Evolutionary conservation across 2,113 vertebrate genomes (phyloP).

Genomic region (Eidolon helvum): DNA sequence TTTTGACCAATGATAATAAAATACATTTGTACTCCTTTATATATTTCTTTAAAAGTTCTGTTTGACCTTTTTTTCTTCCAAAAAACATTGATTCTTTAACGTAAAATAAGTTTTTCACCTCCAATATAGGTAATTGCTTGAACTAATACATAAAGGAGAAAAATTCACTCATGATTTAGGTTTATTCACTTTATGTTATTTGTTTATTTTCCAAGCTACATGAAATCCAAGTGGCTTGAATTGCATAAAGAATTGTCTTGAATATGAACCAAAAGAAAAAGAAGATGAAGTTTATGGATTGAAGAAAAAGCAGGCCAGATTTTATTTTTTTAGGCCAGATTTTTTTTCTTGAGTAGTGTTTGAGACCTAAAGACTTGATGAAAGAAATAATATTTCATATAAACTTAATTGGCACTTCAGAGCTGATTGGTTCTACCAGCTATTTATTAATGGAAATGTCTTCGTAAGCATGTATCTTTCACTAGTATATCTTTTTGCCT

Average conservation of each 20-base stretch:
- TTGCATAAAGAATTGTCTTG: neutral
- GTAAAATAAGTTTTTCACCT: neutral
- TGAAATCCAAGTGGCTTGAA: neutral
- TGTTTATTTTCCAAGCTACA: neutral
- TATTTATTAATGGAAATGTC: neutral
- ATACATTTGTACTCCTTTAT: neutral
- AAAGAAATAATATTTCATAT: neutral
- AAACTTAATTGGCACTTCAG: neutral
- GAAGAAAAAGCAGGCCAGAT: neutral
- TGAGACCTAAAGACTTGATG: neutral
- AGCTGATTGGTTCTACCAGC: neutral
- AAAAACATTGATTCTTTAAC: neutral
- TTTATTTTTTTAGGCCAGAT: neutral
- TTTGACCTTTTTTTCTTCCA: neutral
- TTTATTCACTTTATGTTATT: neutral
- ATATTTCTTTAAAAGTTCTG: neutral
- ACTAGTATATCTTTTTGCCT: neutral
- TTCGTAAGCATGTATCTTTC: neutral
- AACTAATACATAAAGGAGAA: neutral
- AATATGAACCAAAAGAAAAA: slow-evolving; percentile 3
- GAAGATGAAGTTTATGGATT: neutral
- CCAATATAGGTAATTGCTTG: neutral
- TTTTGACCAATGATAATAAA: neutral
- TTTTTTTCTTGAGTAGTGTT: neutral
- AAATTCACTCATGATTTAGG: neutral